Percentiles rank a stretch among this genome's conserved stretches.
phyloP scores from a whole-genome alignment of 2,113 vertebrate genomes.

The Hirundichthys speculiger region DNA sequence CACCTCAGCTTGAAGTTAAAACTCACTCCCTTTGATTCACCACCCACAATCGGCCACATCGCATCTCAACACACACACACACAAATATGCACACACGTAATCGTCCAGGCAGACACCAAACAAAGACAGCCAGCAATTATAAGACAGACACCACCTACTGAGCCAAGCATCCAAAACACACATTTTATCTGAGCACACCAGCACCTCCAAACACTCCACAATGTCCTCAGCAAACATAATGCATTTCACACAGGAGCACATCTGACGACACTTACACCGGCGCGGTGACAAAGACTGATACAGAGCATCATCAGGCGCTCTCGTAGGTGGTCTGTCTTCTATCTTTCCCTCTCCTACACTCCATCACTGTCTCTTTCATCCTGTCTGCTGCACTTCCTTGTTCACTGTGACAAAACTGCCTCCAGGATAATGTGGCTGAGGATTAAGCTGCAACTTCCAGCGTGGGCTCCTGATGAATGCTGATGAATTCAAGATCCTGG shows the following conservation, averaged over 20 bases:
- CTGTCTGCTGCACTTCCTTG: conserved; percentile 51
- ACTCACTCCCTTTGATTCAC: conserved; percentile 54
- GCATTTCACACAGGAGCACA: conserved; percentile 31
- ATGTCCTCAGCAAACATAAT: conserved; percentile 53
- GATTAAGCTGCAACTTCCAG: conserved; percentile 60
- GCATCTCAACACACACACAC: conserved; percentile 23
- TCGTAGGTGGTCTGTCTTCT: conserved; percentile 69
- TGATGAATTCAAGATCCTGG: conserved; percentile 42
- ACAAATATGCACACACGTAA: conserved; percentile 16
- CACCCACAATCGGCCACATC: conserved; percentile 50
- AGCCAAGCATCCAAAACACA: conserved; percentile 63
- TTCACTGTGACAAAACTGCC: conserved; percentile 51
- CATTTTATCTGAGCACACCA: conserved; percentile 69
- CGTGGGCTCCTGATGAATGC: conserved; percentile 44
- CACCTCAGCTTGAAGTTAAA: conserved; percentile 62
- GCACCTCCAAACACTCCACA: conserved; percentile 57
- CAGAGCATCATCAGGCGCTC: conserved; percentile 50
- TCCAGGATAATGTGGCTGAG: conserved; percentile 51
- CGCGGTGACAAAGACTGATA: conserved; percentile 55
- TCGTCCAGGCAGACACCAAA: conserved; percentile 49
- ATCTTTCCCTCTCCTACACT: conserved; percentile 42
- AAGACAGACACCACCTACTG: conserved; percentile 66
- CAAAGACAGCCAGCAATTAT: conserved; percentile 71
- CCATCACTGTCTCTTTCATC: conserved; percentile 52
- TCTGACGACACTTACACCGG: conserved; percentile 26